Percentiles rank a stretch among this genome's conserved stretches.
phyloP scores from a whole-genome alignment of 2,797 vertebrate species.

The Halcyon chelicuti region DNA sequence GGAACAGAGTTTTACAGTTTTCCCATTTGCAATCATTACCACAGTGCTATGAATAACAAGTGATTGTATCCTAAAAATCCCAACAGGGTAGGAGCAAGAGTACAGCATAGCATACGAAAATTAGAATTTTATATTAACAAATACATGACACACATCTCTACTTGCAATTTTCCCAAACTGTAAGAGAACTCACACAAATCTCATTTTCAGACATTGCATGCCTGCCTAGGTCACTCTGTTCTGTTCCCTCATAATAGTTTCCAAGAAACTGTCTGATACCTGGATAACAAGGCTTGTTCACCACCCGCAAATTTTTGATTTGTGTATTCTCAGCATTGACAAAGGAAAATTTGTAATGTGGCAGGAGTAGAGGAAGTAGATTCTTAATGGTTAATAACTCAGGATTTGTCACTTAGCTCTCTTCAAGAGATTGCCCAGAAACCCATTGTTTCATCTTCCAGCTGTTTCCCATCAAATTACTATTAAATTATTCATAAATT shows the following conservation, averaged over 20 bases:
- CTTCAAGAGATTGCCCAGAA: constrained; percentile 48
- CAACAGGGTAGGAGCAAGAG: not conserved
- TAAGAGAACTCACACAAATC: not conserved
- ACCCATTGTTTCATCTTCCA: constrained; percentile 59
- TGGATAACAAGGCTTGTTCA: not conserved
- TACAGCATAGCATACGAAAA: not conserved
- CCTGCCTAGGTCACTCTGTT: not conserved
- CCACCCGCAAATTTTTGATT: not conserved
- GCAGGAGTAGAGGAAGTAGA: not conserved
- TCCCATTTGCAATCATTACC: not conserved
- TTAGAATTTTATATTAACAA: not conserved
- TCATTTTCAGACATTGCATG: not conserved
- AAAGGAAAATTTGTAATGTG: not conserved
- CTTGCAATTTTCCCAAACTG: not conserved
- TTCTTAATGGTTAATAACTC: constrained; percentile 54
- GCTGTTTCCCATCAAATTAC: constrained; percentile 62
- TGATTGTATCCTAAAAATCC: not conserved
- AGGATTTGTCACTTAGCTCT: constrained; percentile 39
- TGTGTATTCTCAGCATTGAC: not conserved
- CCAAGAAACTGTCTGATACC: not conserved
- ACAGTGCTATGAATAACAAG: not conserved
- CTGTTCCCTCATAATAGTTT: not conserved
- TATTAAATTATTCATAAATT: constrained; percentile 68
- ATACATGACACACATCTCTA: not conserved
- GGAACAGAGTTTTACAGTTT: not conserved